These are phyloP conservation scores for Menidia menidia DNA, from an alignment of 2,797 vertebrate species.

Conservation along the genomic window DNA sequence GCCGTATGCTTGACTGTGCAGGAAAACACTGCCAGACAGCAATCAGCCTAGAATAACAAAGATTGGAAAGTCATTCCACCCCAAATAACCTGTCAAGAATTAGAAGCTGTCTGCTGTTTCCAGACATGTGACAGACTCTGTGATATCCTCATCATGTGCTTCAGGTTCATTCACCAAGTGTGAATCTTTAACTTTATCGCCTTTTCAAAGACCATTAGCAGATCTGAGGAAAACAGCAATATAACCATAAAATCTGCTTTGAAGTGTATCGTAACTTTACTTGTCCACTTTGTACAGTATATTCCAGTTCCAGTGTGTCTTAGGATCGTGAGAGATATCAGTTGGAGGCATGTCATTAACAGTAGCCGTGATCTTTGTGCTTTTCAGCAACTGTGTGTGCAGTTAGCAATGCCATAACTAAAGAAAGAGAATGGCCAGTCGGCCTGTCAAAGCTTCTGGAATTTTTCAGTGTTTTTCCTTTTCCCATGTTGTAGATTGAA, in stretches of 20 bases:
- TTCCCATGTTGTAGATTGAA: too few species aligned
- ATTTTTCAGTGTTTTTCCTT: neutral
- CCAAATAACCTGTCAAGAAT: conserved; percentile 14
- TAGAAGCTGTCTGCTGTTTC: neutral
- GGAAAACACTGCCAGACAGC: conserved; percentile 24
- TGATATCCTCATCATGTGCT: neutral
- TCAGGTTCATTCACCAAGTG: neutral
- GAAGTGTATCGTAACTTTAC: too few species aligned
- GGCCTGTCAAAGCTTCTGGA: neutral
- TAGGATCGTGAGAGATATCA: too few species aligned
- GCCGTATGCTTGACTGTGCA: neutral
- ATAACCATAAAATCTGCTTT: neutral
- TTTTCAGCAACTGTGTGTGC: too few species aligned
- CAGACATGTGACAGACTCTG: neutral
- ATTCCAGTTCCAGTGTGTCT: neutral
- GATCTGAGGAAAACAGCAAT: neutral
- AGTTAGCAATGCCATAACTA: neutral
- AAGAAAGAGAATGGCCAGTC: too few species aligned
- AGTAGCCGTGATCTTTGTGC: too few species aligned
- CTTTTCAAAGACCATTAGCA: neutral
- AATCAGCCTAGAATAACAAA: conserved; percentile 15
- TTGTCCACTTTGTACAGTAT: neutral
- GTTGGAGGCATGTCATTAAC: too few species aligned
- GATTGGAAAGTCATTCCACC: neutral
- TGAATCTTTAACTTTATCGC: conserved; percentile 7